Base-by-base conservation (phyloP, 2,888 invertebrate species). In the Volucella inanis region DNA sequence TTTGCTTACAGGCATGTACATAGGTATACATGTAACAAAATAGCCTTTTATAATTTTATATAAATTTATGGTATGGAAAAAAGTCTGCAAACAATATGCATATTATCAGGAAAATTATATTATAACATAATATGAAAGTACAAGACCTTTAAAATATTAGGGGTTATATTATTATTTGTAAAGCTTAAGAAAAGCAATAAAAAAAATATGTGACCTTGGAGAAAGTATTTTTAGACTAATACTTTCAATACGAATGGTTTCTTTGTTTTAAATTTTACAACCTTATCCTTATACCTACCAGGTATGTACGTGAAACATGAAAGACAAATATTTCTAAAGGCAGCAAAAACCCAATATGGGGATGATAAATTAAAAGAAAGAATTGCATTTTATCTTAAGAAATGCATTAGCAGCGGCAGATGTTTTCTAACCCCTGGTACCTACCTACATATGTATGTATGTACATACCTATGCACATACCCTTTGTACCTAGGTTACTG, bases 361-460 rank as follows among this genome's bases (percentile, higher is more conserved):
- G 15, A 49, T 43, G 15, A 22, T 43, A 41, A 49, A 65, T 12
- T 14, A 39, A 79, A 54, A 49, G 47, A 15, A 64, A 31, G 31
- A 67, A 68, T 18, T 61, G 49, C 61, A 82, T 68, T 55, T 50
- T n/a, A 12, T 78, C 22, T 55, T 67, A 15, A 70, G 79, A 74
- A 64, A 52, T 78, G 83, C 78, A 78, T 83, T 72, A 49, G 10
- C 49, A 67, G 22, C 43, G 15, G 68, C 83, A 78, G 68, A 78
- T 72, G 78, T 49, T 64, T 64, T 55, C 54, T 22, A 22, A 15
- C 41, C 65, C 52, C 22, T 68, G 52, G 9, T 41, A 10, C n/a
- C 49, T 41, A 31, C 22, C 10, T n/a, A 12, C 4, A 14, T n/a
- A n/a, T 8, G 3, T 54, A 54, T 15, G 6, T 18, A 18, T 12